A percentile compares a stretch with the other conserved stretches of the same genome.
Conservation (phyloP, 2,113 vertebrate species). For the Glaucidium brasilianum region DNA sequence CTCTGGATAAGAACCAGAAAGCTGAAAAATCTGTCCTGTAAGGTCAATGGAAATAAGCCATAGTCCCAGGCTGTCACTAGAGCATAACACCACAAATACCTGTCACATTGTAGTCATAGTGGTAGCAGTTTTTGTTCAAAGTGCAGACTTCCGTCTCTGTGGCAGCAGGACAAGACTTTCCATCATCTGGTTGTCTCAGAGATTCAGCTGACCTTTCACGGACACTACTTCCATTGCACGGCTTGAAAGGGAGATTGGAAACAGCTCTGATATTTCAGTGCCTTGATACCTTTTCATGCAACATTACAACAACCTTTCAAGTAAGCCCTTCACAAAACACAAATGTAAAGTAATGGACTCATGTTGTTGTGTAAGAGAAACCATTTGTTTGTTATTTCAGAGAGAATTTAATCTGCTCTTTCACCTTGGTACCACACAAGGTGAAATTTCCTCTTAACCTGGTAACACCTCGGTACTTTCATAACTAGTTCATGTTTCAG, state of each 20-base stretch:
- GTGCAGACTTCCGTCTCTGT: conserved; percentile 83
- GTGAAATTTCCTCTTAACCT: neutral
- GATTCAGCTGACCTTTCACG: conserved; percentile 81
- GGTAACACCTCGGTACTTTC: neutral
- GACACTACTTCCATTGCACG: conserved; percentile 82
- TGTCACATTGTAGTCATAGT: conserved; percentile 97
- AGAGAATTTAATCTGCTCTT: neutral
- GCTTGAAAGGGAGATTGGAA: conserved; percentile 75
- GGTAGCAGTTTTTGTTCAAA: conserved; percentile 94
- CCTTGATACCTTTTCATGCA: neutral
- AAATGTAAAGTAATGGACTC: neutral
- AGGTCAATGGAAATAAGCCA: neutral
- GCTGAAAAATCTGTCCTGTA: neutral
- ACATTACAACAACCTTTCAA: neutral
- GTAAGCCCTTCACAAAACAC: neutral
- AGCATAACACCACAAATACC: conserved; percentile 71
- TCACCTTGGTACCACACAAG: neutral
- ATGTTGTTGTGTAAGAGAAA: neutral
- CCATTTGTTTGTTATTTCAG: neutral
- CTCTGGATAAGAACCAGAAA: neutral
- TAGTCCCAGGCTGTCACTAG: neutral
- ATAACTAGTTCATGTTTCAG: neutral
- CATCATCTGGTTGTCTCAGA: conserved; percentile 82
- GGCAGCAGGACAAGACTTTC: conserved; percentile 82
- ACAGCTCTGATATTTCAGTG: neutral